Conservation (phyloP, 2,888 invertebrate genomes). For the Lepidocyrtoides sp. region DNA sequence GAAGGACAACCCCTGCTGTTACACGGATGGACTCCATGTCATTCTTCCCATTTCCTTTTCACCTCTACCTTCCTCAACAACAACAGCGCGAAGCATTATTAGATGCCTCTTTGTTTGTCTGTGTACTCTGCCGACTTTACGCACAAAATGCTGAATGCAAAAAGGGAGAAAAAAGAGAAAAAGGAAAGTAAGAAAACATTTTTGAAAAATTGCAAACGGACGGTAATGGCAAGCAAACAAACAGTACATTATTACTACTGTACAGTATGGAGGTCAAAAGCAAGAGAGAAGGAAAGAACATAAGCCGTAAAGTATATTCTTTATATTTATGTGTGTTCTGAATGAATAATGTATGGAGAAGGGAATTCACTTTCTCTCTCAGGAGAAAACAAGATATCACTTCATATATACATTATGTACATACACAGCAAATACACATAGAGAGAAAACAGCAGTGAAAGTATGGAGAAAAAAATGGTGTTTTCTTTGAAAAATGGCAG, state of each 20-base stretch:
- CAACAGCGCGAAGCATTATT: neutral
- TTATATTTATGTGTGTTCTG: neutral
- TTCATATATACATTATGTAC: no score
- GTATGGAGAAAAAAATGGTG: neutral
- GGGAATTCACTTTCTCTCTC: constrained; percentile 14
- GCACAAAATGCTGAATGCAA: no score
- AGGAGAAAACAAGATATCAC: constrained; percentile 25
- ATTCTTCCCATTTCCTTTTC: neutral
- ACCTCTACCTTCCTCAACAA: constrained; percentile 13
- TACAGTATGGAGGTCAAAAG: neutral
- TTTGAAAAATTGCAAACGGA: constrained; percentile 17
- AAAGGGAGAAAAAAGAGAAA: neutral
- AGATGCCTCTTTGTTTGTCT: no score
- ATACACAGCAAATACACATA: neutral
- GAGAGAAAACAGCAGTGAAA: neutral
- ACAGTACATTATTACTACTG: neutral
- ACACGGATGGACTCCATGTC: neutral
- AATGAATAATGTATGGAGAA: constrained; percentile 32
- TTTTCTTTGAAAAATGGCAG: neutral
- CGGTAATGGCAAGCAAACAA: neutral
- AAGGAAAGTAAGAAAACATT: neutral
- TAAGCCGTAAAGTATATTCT: neutral
- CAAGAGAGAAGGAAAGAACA: neutral
- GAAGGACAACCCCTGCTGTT: constrained; percentile 29
- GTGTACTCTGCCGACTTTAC: neutral